Evolutionary conservation across 2,888 invertebrate species (phyloP), one percentile per base, ranked within the genome.

Genomic region (Orthosia gothica): DNA sequence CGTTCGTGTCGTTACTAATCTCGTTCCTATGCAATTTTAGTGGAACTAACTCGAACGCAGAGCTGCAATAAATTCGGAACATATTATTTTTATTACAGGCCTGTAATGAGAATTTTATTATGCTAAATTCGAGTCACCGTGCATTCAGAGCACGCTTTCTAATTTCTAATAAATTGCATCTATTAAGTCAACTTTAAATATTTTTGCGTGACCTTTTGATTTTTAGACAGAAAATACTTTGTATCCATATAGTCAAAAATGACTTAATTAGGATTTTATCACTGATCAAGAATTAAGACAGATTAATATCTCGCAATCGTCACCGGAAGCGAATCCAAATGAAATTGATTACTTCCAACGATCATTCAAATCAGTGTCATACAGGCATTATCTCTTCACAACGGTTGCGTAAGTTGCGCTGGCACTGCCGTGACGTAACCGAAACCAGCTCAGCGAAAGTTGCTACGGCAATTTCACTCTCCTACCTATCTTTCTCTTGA

Each of bases 381-480:
- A 93, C 92, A 93, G 87, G 92, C 94, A 95, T 96, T 95, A 95
- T 95, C 94, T 93, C 92, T 91, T 90, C 90, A 89, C 88, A 88
- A 85, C 79, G 76, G 84, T 96, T 96, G 90, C 93, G 91, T 92
- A 96, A 96, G 85, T 73, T 88, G 88, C 88, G 89, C 90, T 81
- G 82, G 90, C 92, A 90, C 90, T 90, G 87, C 80, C 82, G 88
- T 96, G 96, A 96, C 95, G 96, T 95, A 96, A 96, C 92, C 89
- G 91, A 94, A 96, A 94, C 93, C 93, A 92, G 95, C 94, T 93
- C 96, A 94, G 96, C 93, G 96, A 96, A 96, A 96, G 96, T 95
- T 94, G 90, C 92, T 90, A 90, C 93, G 91, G 90, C 91, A 95
- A 96, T 96, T 96, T 96, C 96, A 94, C 96, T 95, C 93, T 91